Conservation (phyloP, 2,113 vertebrate genomes). For the Camelus bactrianus region DNA sequence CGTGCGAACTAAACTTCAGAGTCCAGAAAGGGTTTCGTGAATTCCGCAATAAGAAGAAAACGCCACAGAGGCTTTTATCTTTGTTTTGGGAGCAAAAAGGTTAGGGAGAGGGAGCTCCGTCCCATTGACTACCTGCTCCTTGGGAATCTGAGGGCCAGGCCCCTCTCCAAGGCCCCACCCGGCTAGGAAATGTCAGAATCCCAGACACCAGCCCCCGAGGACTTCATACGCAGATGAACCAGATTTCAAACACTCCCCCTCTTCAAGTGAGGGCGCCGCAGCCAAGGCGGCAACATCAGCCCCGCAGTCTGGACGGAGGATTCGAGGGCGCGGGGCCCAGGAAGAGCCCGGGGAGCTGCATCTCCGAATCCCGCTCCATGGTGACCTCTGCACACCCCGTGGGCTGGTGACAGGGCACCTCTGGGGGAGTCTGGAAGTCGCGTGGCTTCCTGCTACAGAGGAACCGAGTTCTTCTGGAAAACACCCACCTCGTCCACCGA, state of each 20-base stretch:
- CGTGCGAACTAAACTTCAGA: background rate
- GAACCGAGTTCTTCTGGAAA: background rate
- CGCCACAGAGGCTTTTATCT: background rate
- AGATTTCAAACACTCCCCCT: background rate
- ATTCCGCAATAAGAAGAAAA: background rate
- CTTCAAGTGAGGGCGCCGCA: background rate
- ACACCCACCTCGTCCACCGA: background rate
- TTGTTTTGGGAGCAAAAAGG: background rate
- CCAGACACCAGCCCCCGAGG: background rate
- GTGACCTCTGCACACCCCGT: rapidly evolving
- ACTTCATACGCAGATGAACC: background rate
- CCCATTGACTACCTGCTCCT: background rate
- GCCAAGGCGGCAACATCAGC: background rate
- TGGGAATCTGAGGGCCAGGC: background rate
- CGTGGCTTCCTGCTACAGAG: background rate
- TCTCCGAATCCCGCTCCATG: background rate
- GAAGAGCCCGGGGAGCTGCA: background rate
- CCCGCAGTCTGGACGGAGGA: background rate
- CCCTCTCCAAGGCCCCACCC: background rate
- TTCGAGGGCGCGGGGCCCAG: background rate
- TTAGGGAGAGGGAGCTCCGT: background rate
- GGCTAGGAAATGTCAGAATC: background rate
- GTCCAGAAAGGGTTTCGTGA: background rate
- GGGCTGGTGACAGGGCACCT: background rate
- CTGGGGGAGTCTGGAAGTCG: background rate